Percentiles rank a stretch among this genome's conserved stretches.
These are phyloP conservation scores for Ramphastos sulfuratus DNA, from an alignment of 2,113 vertebrate genomes.

Conservation along the genomic window DNA sequence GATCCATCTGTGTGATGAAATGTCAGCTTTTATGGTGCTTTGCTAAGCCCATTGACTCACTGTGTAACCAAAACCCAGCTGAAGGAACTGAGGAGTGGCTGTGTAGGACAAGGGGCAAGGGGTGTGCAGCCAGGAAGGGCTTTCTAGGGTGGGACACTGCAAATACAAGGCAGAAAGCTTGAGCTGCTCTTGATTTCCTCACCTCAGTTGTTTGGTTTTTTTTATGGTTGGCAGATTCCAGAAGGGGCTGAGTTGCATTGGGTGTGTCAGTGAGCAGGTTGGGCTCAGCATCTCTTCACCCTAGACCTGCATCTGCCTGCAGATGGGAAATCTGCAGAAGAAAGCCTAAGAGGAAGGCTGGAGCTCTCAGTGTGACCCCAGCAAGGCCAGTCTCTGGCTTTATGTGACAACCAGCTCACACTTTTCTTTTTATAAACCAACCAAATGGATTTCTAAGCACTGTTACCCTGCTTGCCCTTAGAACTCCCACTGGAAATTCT, in stretches of 20 bases:
- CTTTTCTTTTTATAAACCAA: neutral
- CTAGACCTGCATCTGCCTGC: neutral
- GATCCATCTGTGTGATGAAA: too few relatives aligned
- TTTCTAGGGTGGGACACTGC: neutral
- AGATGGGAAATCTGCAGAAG: neutral
- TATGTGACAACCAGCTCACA: neutral
- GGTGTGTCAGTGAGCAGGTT: neutral
- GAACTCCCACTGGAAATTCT: neutral
- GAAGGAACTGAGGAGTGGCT: slow-evolving; percentile 1
- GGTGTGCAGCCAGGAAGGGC: neutral
- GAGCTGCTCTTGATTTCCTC: neutral
- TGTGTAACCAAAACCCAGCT: neutral
- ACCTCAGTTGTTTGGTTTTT: too few relatives aligned
- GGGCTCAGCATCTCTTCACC: neutral
- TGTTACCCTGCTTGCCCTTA: neutral
- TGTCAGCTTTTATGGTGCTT: neutral
- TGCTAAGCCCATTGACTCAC: slow-evolving; percentile 33
- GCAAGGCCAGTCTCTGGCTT: neutral
- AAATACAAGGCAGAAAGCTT: neutral
- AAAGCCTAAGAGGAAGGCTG: neutral
- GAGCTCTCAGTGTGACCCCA: neutral
- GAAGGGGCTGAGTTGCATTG: neutral
- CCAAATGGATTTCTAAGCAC: neutral
- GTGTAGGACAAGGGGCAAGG: neutral
- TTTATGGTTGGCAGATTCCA: neutral